Percentiles rank a stretch among this genome's conserved stretches.
Conservation (phyloP, 2,113 vertebrate species). For the Ailuropoda melanoleuca region DNA sequence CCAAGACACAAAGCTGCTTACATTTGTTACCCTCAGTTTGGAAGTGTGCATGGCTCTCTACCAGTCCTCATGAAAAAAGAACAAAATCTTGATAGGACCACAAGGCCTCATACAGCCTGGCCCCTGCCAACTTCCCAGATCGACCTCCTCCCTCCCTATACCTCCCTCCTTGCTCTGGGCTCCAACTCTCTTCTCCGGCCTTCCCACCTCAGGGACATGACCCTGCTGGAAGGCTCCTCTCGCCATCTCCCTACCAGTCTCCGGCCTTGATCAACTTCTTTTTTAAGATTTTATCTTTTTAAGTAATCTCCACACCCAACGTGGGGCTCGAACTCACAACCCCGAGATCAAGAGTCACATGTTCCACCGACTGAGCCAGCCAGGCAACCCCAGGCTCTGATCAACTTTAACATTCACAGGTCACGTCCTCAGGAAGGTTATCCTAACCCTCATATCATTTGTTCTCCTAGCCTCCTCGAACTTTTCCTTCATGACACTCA, state of each 20-base stretch:
- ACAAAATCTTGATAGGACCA: neutral
- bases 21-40: neutral
- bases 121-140: neutral
- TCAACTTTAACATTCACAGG: neutral
- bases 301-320: neutral
- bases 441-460: neutral
- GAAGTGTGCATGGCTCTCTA: neutral
- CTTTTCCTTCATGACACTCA: neutral
- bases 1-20: neutral
- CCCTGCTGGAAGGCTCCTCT: neutral
- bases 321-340: neutral
- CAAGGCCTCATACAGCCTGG: neutral
- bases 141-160: neutral
- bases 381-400: neutral
- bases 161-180: neutral
- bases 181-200: neutral
- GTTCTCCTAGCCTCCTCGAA: neutral
- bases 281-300: neutral
- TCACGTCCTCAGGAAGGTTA: neutral
- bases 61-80: neutral
- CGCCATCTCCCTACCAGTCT: too few species aligned
- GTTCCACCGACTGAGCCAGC: neutral
- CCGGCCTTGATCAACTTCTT: neutral
- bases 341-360: neutral
- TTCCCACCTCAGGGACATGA: neutral